A percentile compares a stretch with the other conserved stretches of the same genome.
phyloP scores from a whole-genome alignment of 2,797 vertebrate genomes.

The Fringilla coelebs region DNA sequence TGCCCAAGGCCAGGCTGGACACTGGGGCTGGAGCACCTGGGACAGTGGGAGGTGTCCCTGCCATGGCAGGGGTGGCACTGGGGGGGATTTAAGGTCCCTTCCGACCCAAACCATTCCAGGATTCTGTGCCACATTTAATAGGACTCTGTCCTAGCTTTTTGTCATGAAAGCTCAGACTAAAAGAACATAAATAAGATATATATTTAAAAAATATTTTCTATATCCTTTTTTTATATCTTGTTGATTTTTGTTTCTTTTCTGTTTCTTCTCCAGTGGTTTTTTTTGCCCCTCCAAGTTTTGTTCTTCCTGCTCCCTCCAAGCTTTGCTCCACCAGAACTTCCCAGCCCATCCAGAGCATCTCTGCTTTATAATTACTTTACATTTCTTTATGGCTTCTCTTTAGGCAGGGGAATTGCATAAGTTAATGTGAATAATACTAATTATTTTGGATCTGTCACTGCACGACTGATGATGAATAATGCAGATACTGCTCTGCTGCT shows the following conservation, averaged over 20 bases:
- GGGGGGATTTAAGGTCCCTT: rapidly evolving
- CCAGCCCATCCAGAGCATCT: neutral
- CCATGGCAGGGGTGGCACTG: neutral
- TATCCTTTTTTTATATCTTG: neutral
- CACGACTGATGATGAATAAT: constrained; percentile 63
- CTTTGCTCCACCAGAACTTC: neutral
- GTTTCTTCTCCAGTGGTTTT: neutral
- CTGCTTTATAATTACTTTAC: neutral
- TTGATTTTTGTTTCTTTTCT: neutral
- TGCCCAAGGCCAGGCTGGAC: neutral
- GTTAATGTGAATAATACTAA: constrained; percentile 49
- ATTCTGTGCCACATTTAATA: neutral
- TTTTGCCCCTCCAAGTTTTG: neutral
- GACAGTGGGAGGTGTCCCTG: neutral
- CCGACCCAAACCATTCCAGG: neutral
- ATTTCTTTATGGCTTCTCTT: neutral
- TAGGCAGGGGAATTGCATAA: constrained; percentile 21
- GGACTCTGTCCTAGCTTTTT: neutral
- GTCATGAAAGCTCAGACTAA: neutral
- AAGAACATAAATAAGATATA: neutral
- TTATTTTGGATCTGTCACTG: constrained; percentile 56
- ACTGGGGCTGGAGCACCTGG: neutral
- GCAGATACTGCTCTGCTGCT: constrained; percentile 32
- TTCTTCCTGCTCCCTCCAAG: neutral
- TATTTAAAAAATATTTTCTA: neutral